Percentiles rank a stretch among this genome's conserved stretches.
Conservation (phyloP, 2,888 invertebrate species). For the Ectobius pallidus region DNA sequence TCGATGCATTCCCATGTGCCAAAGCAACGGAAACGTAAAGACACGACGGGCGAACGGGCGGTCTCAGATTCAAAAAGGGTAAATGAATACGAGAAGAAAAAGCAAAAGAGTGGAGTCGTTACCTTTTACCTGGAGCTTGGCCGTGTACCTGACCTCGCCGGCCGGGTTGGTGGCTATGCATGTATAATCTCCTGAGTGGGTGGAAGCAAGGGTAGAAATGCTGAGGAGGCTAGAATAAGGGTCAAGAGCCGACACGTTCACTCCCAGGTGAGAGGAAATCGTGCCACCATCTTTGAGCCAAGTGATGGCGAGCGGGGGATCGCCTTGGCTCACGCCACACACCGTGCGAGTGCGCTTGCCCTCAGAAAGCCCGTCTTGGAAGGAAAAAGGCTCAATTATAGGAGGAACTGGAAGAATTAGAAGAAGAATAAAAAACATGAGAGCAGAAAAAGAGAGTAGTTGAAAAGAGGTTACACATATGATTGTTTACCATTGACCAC, state of each 20-base stretch:
- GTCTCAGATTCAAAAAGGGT: constrained; percentile 38
- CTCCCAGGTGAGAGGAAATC: constrained; percentile 67
- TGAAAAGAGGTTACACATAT: constrained; percentile 35
- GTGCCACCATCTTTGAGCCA: constrained; percentile 84
- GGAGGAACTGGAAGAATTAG: constrained; percentile 74
- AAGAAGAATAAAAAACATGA: constrained; percentile 63
- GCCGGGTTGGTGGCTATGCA: constrained; percentile 81
- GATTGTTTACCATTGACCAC: constrained; percentile 77
- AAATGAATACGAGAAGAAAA: constrained; percentile 34
- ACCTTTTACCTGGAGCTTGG: constrained; percentile 83
- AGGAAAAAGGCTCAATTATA: constrained; percentile 84
- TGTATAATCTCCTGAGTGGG: constrained; percentile 78
- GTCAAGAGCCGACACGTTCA: constrained; percentile 75
- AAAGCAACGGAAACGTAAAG: constrained; percentile 58
- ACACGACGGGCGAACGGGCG: constrained; percentile 34
- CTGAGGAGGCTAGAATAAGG: constrained; percentile 78
- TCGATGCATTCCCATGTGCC: constrained; percentile 59
- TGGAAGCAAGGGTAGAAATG: constrained; percentile 75
- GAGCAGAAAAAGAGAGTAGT: constrained; percentile 58
- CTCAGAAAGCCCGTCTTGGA: constrained; percentile 82
- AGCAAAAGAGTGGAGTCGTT: constrained; percentile 55
- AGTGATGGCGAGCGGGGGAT: constrained; percentile 77
- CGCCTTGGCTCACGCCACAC: constrained; percentile 80
- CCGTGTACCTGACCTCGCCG: constrained; percentile 79
- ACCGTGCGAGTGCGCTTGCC: constrained; percentile 82